These are phyloP conservation scores for Heliocidaris erythrogramma DNA, from an alignment of 35 echinoderm and acorn worm genomes.

Conservation along the genomic window DNA sequence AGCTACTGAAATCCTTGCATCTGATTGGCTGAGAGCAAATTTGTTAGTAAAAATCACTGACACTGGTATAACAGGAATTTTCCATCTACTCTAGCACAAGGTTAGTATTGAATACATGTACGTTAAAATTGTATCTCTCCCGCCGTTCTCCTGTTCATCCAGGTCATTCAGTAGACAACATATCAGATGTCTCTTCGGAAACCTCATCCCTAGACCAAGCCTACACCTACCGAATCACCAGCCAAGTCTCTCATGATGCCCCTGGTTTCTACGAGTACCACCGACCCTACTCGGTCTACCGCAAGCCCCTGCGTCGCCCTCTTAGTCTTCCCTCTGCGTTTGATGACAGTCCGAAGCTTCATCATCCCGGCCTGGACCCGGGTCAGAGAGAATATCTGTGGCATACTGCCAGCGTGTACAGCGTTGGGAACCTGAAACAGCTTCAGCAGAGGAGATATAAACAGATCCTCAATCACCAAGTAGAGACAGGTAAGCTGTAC, in stretches of 20 bases:
- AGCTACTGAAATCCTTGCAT: too few relatives aligned
- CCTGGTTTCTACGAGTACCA: slow-evolving; percentile 80
- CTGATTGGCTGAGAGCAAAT: too few relatives aligned
- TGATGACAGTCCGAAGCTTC: slow-evolving; percentile 76
- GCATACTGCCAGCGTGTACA: slow-evolving; percentile 89
- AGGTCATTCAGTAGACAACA: not conserved
- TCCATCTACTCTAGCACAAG: too few relatives aligned
- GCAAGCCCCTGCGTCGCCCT: slow-evolving; percentile 62
- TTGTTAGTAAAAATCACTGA: too few relatives aligned
- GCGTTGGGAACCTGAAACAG: slow-evolving; percentile 85
- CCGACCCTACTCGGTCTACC: slow-evolving; percentile 65
- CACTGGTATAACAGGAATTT: too few relatives aligned
- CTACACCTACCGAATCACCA: slow-evolving; percentile 57
- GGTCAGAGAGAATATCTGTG: slow-evolving; percentile 86
- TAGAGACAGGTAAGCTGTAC: slow-evolving; percentile 67
- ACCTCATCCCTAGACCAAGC: slow-evolving; percentile 14
- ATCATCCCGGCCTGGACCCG: slow-evolving; percentile 75
- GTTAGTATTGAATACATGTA: not conserved
- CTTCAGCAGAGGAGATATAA: slow-evolving; percentile 73
- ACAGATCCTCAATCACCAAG: slow-evolving; percentile 74
- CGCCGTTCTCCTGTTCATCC: not conserved
- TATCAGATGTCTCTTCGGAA: slow-evolving; percentile 36
- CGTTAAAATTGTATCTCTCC: not conserved
- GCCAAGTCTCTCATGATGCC: slow-evolving; percentile 72
- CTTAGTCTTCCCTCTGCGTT: slow-evolving; percentile 70